These are phyloP conservation scores for Takifugu flavidus DNA, from an alignment of 2,113 vertebrate species.

Conservation along the genomic window DNA sequence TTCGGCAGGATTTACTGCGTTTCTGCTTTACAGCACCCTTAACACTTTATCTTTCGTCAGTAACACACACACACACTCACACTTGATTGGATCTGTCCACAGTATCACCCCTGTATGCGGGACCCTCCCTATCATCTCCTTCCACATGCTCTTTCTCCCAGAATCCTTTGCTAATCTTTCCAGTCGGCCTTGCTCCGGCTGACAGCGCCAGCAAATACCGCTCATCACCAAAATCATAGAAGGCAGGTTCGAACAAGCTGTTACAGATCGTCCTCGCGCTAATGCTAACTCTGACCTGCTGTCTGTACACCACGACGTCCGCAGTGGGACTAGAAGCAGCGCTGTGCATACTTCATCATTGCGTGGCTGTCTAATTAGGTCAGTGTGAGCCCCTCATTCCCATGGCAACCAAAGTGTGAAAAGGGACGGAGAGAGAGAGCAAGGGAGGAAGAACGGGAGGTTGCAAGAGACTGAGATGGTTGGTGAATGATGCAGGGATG, in stretches of 20 bases:
- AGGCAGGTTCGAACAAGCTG: slow-evolving; percentile 17
- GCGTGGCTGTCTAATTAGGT: slow-evolving; percentile 71
- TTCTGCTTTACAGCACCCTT: slow-evolving; percentile 11
- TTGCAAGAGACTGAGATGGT: slow-evolving; percentile 40
- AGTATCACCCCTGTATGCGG: background rate
- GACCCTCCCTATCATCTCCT: slow-evolving; percentile 4
- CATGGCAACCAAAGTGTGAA: slow-evolving; percentile 61
- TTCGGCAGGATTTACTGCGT: slow-evolving; percentile 13
- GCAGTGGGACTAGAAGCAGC: slow-evolving; percentile 24
- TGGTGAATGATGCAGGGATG: slow-evolving; percentile 44
- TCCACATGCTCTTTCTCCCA: slow-evolving; percentile 7
- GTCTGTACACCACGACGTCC: slow-evolving; percentile 37
- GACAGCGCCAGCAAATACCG: slow-evolving; percentile 1
- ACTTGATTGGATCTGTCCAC: background rate
- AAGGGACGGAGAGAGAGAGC: slow-evolving; percentile 8
- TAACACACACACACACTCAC: background rate
- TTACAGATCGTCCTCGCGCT: slow-evolving; percentile 28
- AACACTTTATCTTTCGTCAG: slow-evolving; percentile 14
- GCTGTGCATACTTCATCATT: slow-evolving; percentile 68
- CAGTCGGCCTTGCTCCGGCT: slow-evolving; percentile 5
- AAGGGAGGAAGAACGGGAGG: slow-evolving; percentile 16
- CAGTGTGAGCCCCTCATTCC: slow-evolving; percentile 65
- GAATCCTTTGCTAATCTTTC: slow-evolving; percentile 12
- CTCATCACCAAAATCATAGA: slow-evolving; percentile 14
- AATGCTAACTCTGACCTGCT: slow-evolving; percentile 39